phyloP scores from a whole-genome alignment of 2,888 invertebrate genomes.

The Tupiocoris notatus region DNA sequence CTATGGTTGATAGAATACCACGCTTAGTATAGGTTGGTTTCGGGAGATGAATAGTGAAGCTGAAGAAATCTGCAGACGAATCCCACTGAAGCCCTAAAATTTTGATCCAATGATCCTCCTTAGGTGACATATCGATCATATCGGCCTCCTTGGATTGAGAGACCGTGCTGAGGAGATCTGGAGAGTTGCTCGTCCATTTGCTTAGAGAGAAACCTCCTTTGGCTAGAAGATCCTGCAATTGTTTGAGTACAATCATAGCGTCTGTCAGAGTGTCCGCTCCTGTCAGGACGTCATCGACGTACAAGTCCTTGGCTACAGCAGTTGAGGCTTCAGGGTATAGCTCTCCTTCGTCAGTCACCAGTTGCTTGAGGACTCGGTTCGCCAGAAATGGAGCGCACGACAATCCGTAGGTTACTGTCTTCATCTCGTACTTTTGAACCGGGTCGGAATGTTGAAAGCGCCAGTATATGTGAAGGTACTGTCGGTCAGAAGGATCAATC shows the following conservation, averaged over 20 bases:
- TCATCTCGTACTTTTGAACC: slow-evolving; percentile 6
- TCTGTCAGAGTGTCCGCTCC: slow-evolving; percentile 45
- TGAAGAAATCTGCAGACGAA: slow-evolving; percentile 4
- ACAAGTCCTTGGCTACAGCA: slow-evolving; percentile 46
- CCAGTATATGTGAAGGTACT: slow-evolving; percentile 22
- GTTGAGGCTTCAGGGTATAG: slow-evolving; percentile 45
- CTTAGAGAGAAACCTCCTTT: slow-evolving; percentile 46
- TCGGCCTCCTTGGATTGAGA: not conserved
- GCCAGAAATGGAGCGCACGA: slow-evolving; percentile 22
- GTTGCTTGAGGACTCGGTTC: slow-evolving; percentile 45
- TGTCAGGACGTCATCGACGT: slow-evolving; percentile 50
- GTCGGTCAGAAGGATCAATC: not conserved
- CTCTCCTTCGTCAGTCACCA: slow-evolving; percentile 46
- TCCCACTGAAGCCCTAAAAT: slow-evolving; percentile 34
- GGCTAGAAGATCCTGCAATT: slow-evolving; percentile 44
- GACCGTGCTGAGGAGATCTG: slow-evolving; percentile 5
- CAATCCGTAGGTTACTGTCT: slow-evolving; percentile 29
- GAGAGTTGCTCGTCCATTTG: slow-evolving; percentile 48
- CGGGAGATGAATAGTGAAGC: not conserved
- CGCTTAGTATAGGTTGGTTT: slow-evolving; percentile 10
- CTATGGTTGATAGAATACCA: slow-evolving; percentile 27
- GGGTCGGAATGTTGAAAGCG: not conserved
- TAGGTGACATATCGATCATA: slow-evolving; percentile 11
- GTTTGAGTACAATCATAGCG: slow-evolving; percentile 44
- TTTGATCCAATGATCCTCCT: slow-evolving; percentile 18